Base-by-base conservation (phyloP, 2,113 vertebrate species). In the Menidia beryllina region DNA sequence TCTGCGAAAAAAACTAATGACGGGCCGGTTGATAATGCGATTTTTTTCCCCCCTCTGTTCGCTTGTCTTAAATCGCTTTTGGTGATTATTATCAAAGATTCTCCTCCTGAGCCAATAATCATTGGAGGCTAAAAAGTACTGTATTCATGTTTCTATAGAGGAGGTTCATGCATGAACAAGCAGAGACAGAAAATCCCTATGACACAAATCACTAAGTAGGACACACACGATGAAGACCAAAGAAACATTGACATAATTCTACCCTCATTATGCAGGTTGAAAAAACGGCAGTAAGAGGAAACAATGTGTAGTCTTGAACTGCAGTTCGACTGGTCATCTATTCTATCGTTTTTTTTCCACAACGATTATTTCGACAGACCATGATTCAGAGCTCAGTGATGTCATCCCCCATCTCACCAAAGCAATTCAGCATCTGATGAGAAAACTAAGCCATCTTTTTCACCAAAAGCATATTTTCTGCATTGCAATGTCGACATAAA, bases 1-100 rank as follows among this genome's bases (percentile, higher is more conserved):
- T 89, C 83, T 88, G 87, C 83, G 60, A 81, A 41, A 81, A 41
- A 72, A 86, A 77, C 63, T 88, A 84, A 85, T 81, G 90, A 89
- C 83, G 69, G 48, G 63, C 67, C 82, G 86, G 67, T 75, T 84
- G 86, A 87, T 89, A 84, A 79, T 73, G 59, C 63, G 64, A 72
- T 56, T 83, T 77, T 73, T 72, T 54, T 56, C 24, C 7, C 12
- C 27, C 13, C 38, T 38, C 51, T 62, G 76, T 70, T 57, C 61
- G 74, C 50, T 57, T 59, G 63, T 79, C 73, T 86, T 72, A 84
- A 86, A 82, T 74, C 5, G 21, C 60, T 62, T 66, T 81, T 50
- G 54, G 65, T 53, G 81, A 87, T 86, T 87, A 83, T 61, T 60
- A 81, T 88, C 81, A 89, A 85, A 87, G 74, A 83, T 75, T 73